These are phyloP conservation scores for Rhabdomys dilectus DNA, from an alignment of 2,113 vertebrate genomes.

Conservation along the genomic window DNA sequence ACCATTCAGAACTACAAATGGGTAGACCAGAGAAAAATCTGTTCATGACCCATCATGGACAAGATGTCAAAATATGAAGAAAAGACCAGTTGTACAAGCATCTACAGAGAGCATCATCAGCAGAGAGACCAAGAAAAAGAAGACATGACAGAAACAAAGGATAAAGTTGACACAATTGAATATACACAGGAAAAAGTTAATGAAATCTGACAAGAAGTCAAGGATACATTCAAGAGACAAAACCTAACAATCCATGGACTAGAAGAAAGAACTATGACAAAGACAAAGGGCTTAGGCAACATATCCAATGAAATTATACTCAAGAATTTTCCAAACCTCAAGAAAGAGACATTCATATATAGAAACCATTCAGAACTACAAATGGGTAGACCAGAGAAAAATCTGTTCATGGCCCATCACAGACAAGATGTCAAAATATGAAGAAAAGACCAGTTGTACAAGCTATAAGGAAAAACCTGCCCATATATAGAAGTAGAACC, in stretches of 20 bases:
- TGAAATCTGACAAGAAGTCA: background rate
- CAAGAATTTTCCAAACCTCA: background rate
- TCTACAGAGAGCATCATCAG: background rate
- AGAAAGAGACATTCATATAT: background rate
- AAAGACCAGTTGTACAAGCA: background rate
- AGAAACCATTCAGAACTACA: background rate
- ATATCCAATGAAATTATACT: background rate
- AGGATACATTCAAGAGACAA: too few relatives aligned
- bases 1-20: background rate
- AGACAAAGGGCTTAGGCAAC: background rate
- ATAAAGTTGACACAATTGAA: background rate
- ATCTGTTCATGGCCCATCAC: background rate
- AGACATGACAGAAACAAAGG: background rate
- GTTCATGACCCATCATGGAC: background rate
- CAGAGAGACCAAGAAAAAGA: background rate
- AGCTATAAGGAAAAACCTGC: background rate
- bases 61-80: background rate
- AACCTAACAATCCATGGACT: background rate
- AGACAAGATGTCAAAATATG: background rate
- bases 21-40: background rate
- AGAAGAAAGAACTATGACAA: background rate
- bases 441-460: background rate
- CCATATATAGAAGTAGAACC: background rate
- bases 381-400: background rate
- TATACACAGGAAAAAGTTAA: background rate